Base-by-base conservation (phyloP, 2,888 invertebrate species). In the Lasioglossum leucozonium region DNA sequence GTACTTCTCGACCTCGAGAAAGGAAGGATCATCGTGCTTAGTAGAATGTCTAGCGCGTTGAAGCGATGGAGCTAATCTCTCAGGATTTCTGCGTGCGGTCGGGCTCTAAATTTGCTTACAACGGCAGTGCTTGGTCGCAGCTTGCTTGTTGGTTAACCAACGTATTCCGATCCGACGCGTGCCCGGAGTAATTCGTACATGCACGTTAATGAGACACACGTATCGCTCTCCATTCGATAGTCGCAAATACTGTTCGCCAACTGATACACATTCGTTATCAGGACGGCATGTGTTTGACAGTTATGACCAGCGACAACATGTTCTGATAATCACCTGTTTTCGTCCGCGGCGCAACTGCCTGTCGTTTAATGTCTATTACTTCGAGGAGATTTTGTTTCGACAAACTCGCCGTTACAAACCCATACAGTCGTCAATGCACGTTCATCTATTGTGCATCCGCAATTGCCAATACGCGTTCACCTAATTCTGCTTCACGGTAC, bases 161-260 rank as follows among this genome's bases (percentile, higher is more conserved):
- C 72, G 82, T 78, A 87, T 86, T 84, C 86, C 89, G 82, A 87
- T 87, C 81, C 77, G 40, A 77, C 89, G 85, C 83, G 89, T 81
- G 79, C 34, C 58, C 65, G 37, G 81, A 72, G 85, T 79, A 82
- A 87, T 88, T 88, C 84, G 79, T 82, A 80, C 83, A 76, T 77
- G 40, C 69, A 69, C 77, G 81, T 77, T 85, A 89, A 89, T 88
- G 89, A 89, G 82, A 89, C 87, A 79, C 78, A 69, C 81, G 83
- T 77, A 82, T 65, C 78, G 55, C 55, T 44, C 76, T 55, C 34
- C 81, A 40, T 62, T 40, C 75, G 78, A 82, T 84, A 77, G 75
- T 77, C 37, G 76, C 78, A 75, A 84, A 85, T 87, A 84, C 80
- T 10, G 89, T 81, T 72, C 65, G 34, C 34, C 44, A 62, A 58